Evolutionary conservation across 2,888 invertebrate genomes (phyloP).

Genomic region (Thysanoteuthis rhombus): DNA sequence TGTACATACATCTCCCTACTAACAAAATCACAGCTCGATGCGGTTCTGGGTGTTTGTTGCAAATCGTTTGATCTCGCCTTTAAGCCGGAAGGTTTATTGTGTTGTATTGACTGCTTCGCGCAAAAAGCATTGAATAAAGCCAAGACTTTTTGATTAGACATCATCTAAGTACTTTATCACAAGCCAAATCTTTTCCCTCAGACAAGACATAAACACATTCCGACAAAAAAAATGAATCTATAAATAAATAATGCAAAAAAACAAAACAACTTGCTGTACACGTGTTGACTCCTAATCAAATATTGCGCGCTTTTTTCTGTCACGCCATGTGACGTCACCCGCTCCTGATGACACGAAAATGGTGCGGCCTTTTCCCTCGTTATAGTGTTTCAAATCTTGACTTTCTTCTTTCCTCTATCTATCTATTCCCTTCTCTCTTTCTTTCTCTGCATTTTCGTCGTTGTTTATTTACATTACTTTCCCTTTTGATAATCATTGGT

Average conservation of each 20-base stretch:
- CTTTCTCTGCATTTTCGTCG: too few relatives aligned
- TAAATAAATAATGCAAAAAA: too few relatives aligned
- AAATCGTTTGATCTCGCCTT: neutral
- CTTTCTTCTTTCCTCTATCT: too few relatives aligned
- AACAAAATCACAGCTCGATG: neutral
- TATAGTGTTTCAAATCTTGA: too few relatives aligned
- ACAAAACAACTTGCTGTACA: neutral
- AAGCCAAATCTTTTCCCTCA: neutral
- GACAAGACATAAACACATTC: neutral
- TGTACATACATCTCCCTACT: neutral
- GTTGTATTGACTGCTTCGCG: neutral
- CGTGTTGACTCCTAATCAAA: conserved; percentile 12
- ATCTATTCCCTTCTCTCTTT: too few relatives aligned
- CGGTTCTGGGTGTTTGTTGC: neutral
- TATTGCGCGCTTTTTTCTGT: neutral
- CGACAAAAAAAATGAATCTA: neutral
- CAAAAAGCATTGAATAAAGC: neutral
- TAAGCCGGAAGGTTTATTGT: neutral
- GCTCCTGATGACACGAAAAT: neutral
- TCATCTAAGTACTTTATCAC: neutral
- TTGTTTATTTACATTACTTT: too few relatives aligned
- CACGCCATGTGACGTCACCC: conserved; percentile 12
- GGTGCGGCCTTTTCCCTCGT: too few relatives aligned
- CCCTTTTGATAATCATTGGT: too few relatives aligned
- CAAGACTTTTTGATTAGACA: neutral